Evolutionary conservation across 2,888 invertebrate species (phyloP).

Genomic region (Cephus sareptanus): DNA sequence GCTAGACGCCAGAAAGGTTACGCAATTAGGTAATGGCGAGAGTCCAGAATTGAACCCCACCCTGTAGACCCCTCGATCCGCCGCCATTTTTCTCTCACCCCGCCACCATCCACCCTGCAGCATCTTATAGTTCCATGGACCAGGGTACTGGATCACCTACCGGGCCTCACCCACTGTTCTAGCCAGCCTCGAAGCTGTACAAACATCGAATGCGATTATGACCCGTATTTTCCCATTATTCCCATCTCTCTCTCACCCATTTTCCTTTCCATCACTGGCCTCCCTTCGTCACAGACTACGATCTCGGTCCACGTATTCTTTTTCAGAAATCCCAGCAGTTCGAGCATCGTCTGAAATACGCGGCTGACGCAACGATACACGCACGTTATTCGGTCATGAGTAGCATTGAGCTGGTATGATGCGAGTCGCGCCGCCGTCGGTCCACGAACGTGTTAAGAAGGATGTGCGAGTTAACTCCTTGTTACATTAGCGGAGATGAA

Average conservation of each 20-base stretch:
- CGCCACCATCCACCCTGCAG: not conserved
- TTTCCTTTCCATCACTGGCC: conserved; percentile 14
- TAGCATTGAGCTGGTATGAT: conserved; percentile 31
- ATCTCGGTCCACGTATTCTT: too few relatives aligned
- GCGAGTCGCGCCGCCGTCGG: conserved; percentile 18
- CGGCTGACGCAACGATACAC: conserved; percentile 18
- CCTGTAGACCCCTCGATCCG: not conserved
- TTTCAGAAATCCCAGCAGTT: conserved; percentile 7
- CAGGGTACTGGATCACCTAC: not conserved
- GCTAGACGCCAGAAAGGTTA: conserved; percentile 57
- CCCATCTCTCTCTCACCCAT: conserved; percentile 18
- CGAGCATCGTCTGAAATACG: conserved; percentile 38
- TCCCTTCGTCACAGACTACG: too few relatives aligned
- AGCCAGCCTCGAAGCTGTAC: too few relatives aligned
- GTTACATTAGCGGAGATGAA: conserved; percentile 63
- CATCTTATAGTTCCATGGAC: not conserved
- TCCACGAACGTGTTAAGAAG: conserved; percentile 54
- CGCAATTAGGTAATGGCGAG: conserved; percentile 59
- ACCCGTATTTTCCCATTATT: too few relatives aligned
- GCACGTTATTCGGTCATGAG: conserved; percentile 10
- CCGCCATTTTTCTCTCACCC: not conserved
- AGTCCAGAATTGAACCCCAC: conserved; percentile 49
- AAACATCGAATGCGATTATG: too few relatives aligned
- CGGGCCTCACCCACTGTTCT: too few relatives aligned
- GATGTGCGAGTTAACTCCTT: conserved; percentile 64